Percentiles rank a stretch among this genome's conserved stretches.
phyloP scores from a whole-genome alignment of 2,113 vertebrate genomes.

The Apteryx mantelli region DNA sequence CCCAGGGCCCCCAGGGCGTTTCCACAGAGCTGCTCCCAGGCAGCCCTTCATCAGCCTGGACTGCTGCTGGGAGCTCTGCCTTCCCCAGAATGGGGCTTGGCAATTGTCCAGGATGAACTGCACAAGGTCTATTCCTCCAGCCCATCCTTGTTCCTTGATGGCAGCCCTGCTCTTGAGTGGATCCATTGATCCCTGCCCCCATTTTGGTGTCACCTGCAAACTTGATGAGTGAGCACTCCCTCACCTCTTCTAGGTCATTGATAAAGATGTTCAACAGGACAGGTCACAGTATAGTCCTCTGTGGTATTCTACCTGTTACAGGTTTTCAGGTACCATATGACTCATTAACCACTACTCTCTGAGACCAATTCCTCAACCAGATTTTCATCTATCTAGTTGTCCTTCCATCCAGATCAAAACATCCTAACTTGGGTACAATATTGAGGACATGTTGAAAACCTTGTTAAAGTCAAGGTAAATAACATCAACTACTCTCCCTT shows the following conservation, averaged over 20 bases:
- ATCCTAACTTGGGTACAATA: neutral
- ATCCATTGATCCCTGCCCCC: rapidly evolving
- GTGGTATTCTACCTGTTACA: no score
- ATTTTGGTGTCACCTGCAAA: neutral
- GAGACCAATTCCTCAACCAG: neutral
- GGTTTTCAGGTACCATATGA: neutral
- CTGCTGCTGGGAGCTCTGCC: rapidly evolving
- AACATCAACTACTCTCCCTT: neutral
- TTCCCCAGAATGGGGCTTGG: neutral
- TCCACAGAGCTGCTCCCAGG: neutral
- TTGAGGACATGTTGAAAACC: neutral
- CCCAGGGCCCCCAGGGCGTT: neutral
- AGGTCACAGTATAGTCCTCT: rapidly evolving
- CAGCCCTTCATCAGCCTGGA: neutral
- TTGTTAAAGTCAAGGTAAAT: rapidly evolving
- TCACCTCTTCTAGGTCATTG: rapidly evolving
- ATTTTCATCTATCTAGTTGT: neutral
- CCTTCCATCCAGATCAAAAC: neutral
- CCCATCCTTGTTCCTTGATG: rapidly evolving
- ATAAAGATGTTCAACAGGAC: neutral
- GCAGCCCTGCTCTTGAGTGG: neutral
- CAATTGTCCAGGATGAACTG: neutral
- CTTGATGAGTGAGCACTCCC: rapidly evolving
- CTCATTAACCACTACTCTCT: rapidly evolving
- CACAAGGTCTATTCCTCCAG: neutral